Conservation (phyloP, 2,888 invertebrate genomes). For the Limenitis camilla region DNA sequence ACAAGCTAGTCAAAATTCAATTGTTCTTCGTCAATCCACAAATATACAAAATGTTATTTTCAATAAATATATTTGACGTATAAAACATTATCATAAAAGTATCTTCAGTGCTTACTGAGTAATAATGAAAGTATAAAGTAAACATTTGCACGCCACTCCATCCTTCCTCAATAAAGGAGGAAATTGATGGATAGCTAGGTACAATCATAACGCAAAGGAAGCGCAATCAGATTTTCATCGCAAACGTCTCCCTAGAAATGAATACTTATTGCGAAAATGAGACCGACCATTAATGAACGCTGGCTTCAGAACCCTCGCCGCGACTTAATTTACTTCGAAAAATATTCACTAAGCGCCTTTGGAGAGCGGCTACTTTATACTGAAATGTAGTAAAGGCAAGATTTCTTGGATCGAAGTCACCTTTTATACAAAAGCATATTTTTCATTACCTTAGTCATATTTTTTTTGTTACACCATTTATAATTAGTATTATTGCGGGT, state of each 20-base stretch:
- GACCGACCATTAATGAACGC: slow-evolving; percentile 58
- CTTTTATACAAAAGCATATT: too few relatives aligned
- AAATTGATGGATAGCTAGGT: slow-evolving; percentile 62
- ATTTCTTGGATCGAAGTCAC: too few relatives aligned
- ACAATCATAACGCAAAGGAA: slow-evolving; percentile 67
- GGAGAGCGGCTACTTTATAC: too few relatives aligned
- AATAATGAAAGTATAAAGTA: slow-evolving; percentile 8
- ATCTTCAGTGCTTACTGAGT: slow-evolving; percentile 1
- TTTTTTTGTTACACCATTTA: too few relatives aligned
- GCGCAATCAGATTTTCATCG: slow-evolving; percentile 69
- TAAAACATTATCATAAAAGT: neutral
- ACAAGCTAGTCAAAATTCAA: too few relatives aligned
- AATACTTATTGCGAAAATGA: slow-evolving; percentile 72
- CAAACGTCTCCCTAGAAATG: slow-evolving; percentile 48
- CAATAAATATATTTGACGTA: neutral
- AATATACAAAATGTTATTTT: neutral
- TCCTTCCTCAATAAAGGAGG: slow-evolving; percentile 44
- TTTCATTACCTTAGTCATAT: too few relatives aligned
- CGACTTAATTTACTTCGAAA: slow-evolving; percentile 64
- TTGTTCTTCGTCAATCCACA: neutral
- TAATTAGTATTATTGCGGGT: too few relatives aligned
- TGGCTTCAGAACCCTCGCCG: slow-evolving; percentile 51
- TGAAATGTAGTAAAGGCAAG: too few relatives aligned
- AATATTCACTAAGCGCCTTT: slow-evolving; percentile 66
- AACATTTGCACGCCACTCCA: slow-evolving; percentile 17